Percentiles rank a stretch among this genome's conserved stretches.
Evolutionary conservation across 2,797 vertebrate species (phyloP).

Genomic region (Zonotrichia albicollis): DNA sequence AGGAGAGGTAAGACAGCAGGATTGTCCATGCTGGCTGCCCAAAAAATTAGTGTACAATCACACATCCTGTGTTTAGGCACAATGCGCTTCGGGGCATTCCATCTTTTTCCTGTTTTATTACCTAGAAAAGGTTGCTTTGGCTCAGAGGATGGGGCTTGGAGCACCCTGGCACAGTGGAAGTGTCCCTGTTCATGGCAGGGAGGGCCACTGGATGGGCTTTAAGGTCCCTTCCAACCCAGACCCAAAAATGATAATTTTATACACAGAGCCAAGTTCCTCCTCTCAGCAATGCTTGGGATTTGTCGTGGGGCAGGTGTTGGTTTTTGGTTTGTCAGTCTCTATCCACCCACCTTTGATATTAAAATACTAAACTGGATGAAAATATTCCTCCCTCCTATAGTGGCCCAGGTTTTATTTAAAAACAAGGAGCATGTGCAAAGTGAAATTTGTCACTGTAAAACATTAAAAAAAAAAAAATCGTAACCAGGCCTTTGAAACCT

Average conservation of each 20-base stretch:
- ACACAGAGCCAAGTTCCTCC: neutral
- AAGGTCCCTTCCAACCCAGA: neutral
- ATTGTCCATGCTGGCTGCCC: neutral
- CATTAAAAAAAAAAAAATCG: neutral
- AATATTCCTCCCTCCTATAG: rapidly evolving
- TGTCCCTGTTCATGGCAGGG: neutral
- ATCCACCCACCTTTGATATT: neutral
- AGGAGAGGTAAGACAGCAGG: neutral
- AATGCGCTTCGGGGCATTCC: rapidly evolving
- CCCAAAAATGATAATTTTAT: neutral
- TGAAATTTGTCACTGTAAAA: neutral
- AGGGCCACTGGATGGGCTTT: neutral
- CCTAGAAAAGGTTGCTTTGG: neutral
- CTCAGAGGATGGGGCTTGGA: neutral
- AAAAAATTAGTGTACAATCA: no score
- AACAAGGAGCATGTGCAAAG: neutral
- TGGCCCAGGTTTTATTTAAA: neutral
- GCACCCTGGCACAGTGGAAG: rapidly evolving
- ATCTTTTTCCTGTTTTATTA: neutral
- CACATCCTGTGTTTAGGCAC: neutral
- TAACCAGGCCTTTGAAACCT: neutral
- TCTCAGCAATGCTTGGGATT: neutral
- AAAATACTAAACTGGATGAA: neutral
- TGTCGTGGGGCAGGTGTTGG: neutral
- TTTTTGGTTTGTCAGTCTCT: neutral